A percentile compares a stretch with the other conserved stretches of the same genome.
phyloP scores from a whole-genome alignment of 2,113 vertebrate genomes.

The Pagrus major region DNA sequence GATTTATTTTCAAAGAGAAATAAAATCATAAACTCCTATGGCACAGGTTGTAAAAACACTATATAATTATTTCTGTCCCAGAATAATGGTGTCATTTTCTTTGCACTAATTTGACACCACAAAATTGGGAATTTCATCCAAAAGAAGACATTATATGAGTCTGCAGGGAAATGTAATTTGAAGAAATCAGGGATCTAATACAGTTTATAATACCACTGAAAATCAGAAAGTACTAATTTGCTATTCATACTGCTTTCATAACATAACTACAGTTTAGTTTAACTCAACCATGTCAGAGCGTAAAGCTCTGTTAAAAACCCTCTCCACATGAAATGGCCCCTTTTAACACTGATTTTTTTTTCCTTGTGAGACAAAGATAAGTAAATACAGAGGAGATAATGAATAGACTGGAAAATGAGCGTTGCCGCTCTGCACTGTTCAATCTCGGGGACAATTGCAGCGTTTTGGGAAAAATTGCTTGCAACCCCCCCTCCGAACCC shows the following conservation, averaged over 20 bases:
- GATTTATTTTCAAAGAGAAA: conserved; percentile 83
- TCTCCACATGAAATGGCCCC: conserved; percentile 78
- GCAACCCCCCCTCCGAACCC: conserved; percentile 62
- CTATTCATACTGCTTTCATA: conserved; percentile 83
- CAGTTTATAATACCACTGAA: conserved; percentile 81
- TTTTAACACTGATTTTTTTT: conserved; percentile 81
- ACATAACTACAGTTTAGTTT: conserved; percentile 79
- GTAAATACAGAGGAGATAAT: conserved; percentile 87
- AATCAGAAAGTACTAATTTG: conserved; percentile 84
- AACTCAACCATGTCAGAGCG: conserved; percentile 81
- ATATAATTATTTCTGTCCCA: conserved; percentile 59
- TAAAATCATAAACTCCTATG: conserved; percentile 80
- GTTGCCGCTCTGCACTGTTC: conserved; percentile 80
- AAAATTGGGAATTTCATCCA: conserved; percentile 80
- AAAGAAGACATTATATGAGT: conserved; percentile 67
- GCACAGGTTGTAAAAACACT: conserved; percentile 74
- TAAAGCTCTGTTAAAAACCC: conserved; percentile 79
- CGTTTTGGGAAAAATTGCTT: conserved; percentile 88
- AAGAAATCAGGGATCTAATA: conserved; percentile 85
- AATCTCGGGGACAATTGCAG: conserved; percentile 88
- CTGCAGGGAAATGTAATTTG: conserved; percentile 81
- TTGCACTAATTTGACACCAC: conserved; percentile 81
- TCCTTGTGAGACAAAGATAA: conserved; percentile 85
- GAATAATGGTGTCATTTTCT: conserved; percentile 79
- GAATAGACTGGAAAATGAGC: conserved; percentile 85